Base-by-base conservation (phyloP, 2,113 vertebrate genomes). In the Callocephalon fimbriatum region DNA sequence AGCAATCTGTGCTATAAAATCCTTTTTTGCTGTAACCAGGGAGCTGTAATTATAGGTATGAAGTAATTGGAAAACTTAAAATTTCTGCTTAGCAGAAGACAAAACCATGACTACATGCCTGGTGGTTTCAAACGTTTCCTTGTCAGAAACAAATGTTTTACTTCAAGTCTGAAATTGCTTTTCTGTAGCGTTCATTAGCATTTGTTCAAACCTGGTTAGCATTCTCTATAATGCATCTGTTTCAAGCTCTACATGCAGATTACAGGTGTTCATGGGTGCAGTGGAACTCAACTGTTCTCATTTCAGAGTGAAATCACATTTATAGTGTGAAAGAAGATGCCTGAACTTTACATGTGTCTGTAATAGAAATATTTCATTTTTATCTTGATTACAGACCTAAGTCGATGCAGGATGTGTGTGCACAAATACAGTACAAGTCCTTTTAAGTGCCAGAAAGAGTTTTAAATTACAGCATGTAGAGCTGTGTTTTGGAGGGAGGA, bases 131-230 rank as follows among this genome's bases (percentile, higher is more conserved):
- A 42, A 85, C 48, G 65, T 74, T 92, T 72, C 70, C 40, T 56
- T 89, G 61, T 65, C 79, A 72, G 76, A 95, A 95, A 71, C 47
- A 75, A 94, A 91, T 86, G 44, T 84, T 95, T 89, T 81, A 20
- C 73, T 65, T 75, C 61, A 61, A 65, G 68, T 91, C 80, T 89
- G 48, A 86, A 91, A 65, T 51, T 90, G 38, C n/a, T 42, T 92
- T 95, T 91, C 86, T 78, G 31, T 44, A 71, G 8, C 3, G 1
- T 84, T 88, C 53, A 37, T 92, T 86, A 92, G 82, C 72, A 19
- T 88, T 96, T 85, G 13, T 84, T 92, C 75, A 38, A 18, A 83
- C 25, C 50, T 68, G 72, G 42, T 77, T 94, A 77, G 47, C 45
- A 7, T 77, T 93, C 79, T 90, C 67, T 23, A 3, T 80, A 61